Evolutionary conservation across 2,113 vertebrate species (phyloP), one percentile per base, ranked within the genome.

Genomic region (Xiphophorus maculatus): DNA sequence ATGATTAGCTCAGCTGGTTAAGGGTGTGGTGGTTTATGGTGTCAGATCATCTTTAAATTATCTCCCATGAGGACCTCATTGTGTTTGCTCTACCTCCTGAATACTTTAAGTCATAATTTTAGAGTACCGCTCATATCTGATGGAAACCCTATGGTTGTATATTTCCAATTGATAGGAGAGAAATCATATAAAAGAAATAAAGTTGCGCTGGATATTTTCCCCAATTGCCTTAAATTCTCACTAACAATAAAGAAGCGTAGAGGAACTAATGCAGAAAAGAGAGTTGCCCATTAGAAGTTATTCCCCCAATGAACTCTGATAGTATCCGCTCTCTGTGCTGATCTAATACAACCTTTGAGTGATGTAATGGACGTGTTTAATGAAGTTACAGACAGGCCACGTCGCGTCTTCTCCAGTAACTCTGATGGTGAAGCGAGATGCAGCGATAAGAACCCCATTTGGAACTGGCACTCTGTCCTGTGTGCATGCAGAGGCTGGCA

Each of bases 281-380:
- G 71, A 75, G 71, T 79, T 19, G 33, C 33, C 73, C 63, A 69
- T 83, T 78, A 74, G 73, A 66, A 68, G 63, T 80, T 79, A 85
- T 84, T 89, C 87, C 30, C 42, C 74, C 85, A 79, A 81, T 86
- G 84, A 86, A 82, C 66, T 77, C 61, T 84, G 85, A 89, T 90
- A 82, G 87, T 82, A 90, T 90, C 84, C 27, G 11, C 62, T 85
- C 69, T 74, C 64, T 14, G 61, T 63, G 71, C 79, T 82, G 76
- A 90, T 90, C 86, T 90, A 89, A 90, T 89, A 54, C 76, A 81
- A 70, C 82, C 81, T 81, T 73, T 5, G 42, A 88, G 84, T 89
- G 88, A 90, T 91, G 90, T 91, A 90, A 91, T 91, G 88, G 83
- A 73, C 86, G 79, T 69, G 35, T 88, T 82, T 91, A 90, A 92